Conservation (phyloP, 2,888 invertebrate genomes). For the Papilio gigon region DNA sequence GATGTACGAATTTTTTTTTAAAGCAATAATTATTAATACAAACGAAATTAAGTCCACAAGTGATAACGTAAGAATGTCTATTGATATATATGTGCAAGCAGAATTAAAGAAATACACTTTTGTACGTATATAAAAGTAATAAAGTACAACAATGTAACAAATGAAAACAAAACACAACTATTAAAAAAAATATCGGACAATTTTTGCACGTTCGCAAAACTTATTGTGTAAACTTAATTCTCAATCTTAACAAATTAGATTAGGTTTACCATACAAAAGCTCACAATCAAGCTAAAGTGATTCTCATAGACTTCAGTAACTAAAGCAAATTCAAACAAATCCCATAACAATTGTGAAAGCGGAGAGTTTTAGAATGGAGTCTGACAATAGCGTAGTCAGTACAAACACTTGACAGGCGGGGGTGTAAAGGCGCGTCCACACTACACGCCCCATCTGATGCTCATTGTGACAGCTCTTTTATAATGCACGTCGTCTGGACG, state of each 20-base stretch:
- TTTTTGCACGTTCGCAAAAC: too few species aligned
- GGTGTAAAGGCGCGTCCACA: conserved; percentile 36
- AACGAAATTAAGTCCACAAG: too few species aligned
- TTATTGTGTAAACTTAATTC: background rate
- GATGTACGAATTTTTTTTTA: background rate
- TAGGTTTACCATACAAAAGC: background rate
- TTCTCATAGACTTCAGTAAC: conserved; percentile 4
- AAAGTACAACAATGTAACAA: too few species aligned
- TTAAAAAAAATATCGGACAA: too few species aligned
- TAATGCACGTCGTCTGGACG: conserved; percentile 40
- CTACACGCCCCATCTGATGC: conserved; percentile 38
- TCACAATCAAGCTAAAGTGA: conserved; percentile 7
- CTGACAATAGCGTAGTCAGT: conserved; percentile 37
- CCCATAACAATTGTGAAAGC: conserved; percentile 29
- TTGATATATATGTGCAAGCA: too few species aligned
- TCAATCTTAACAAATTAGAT: background rate
- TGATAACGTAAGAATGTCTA: too few species aligned
- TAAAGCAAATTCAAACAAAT: conserved; percentile 25
- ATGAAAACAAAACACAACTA: too few species aligned
- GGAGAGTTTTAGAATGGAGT: conserved; percentile 32
- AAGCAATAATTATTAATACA: too few species aligned
- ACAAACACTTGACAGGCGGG: conserved; percentile 30
- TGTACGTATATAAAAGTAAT: too few species aligned
- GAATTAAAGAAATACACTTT: too few species aligned
- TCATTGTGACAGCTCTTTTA: conserved; percentile 37